A percentile compares a stretch with the other conserved stretches of the same genome.
Conservation (phyloP, 2,113 vertebrate species). For the Melanotaenia duboulayi region DNA sequence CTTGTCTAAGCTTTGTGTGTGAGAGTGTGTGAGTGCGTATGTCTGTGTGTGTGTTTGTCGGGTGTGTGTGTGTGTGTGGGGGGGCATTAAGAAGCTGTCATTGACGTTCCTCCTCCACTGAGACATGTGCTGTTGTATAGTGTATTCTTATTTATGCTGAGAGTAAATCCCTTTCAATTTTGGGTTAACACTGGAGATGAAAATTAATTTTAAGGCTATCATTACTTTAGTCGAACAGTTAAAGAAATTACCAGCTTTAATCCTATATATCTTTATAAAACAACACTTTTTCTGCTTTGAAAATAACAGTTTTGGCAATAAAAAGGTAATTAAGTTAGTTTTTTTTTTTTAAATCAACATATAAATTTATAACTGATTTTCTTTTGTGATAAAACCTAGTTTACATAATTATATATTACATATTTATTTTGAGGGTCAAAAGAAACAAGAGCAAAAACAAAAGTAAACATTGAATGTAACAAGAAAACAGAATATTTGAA, state of each 20-base stretch:
- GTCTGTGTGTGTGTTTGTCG: too few relatives aligned
- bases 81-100: constrained; percentile 64
- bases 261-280: constrained; percentile 14
- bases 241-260: constrained; percentile 18
- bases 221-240: constrained; percentile 49
- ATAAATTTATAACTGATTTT: background rate
- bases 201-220: constrained; percentile 60
- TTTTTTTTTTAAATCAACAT: background rate
- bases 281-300: constrained; percentile 20
- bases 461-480: constrained; percentile 11
- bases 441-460: constrained; percentile 3
- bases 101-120: constrained; percentile 71
- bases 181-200: constrained; percentile 47
- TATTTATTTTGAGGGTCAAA: constrained; percentile 11
- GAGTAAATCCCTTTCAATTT: constrained; percentile 62
- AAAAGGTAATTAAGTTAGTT: constrained; percentile 30
- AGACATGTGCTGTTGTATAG: constrained; percentile 64
- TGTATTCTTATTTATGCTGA: constrained; percentile 73
- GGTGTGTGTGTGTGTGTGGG: too few relatives aligned
- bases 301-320: constrained; percentile 12
- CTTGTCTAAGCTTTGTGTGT: constrained; percentile 60
- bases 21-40: background rate
- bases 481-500: background rate
- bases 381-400: background rate
- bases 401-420: constrained; percentile 1